Percentiles rank a stretch among this genome's conserved stretches.
These are phyloP conservation scores for Patiria pectinifera DNA, from an alignment of 53 echinoderm and acorn worm genomes.

Conservation along the genomic window DNA sequence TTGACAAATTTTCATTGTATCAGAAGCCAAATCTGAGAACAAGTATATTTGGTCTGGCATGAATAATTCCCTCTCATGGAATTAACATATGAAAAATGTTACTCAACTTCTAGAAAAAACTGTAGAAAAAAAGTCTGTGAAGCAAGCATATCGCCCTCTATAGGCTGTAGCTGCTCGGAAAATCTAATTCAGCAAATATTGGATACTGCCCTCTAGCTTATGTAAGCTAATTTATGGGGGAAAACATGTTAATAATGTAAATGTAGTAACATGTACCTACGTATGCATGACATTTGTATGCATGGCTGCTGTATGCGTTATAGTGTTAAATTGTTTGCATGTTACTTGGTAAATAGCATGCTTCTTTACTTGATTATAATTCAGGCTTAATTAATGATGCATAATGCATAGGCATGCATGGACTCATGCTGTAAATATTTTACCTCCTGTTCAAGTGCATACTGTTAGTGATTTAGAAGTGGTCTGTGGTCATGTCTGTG, in stretches of 20 bases:
- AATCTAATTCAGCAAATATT: background rate
- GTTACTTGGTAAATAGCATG: background rate
- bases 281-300: background rate
- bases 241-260: background rate
- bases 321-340: background rate
- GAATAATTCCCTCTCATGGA: too few relatives aligned
- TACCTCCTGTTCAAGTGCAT: slow-evolving; percentile 18
- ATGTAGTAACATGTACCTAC: too few relatives aligned
- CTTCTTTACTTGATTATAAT: too few relatives aligned
- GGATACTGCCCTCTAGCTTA: background rate
- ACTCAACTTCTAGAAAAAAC: background rate
- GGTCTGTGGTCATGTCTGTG: too few relatives aligned
- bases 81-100: background rate
- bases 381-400: background rate
- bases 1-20: too few relatives aligned
- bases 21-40: too few relatives aligned
- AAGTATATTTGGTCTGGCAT: too few relatives aligned
- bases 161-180: background rate
- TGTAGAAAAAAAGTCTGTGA: background rate
- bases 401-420: slow-evolving; percentile 19
- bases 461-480: background rate
- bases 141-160: slow-evolving; percentile 27
- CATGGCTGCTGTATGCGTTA: background rate
- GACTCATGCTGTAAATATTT: background rate
- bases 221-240: background rate